Evolutionary conservation across 2,888 invertebrate species (phyloP).

Genomic region (Atrina japonica): DNA sequence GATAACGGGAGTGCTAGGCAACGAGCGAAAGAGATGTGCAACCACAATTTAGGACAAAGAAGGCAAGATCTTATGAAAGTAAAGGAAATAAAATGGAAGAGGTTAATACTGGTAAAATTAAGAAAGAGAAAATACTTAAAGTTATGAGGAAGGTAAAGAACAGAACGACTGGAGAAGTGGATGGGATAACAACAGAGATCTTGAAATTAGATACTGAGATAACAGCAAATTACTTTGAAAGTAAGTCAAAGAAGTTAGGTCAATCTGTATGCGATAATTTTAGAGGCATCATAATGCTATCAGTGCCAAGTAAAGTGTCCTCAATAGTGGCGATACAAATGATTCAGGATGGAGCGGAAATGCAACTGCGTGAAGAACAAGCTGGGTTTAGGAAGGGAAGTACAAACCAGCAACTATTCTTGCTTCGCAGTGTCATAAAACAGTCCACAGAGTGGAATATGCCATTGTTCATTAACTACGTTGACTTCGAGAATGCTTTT

Average conservation of each 20-base stretch:
- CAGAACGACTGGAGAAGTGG: background rate
- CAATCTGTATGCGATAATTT: conserved; percentile 20
- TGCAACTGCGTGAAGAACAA: conserved; percentile 15
- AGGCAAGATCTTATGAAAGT: background rate
- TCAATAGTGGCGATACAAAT: conserved; percentile 9
- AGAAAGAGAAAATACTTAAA: conserved; percentile 7
- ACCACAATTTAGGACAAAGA: background rate
- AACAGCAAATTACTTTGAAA: conserved; percentile 2
- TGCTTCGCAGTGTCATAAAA: conserved; percentile 4
- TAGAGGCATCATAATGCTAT: conserved; percentile 17
- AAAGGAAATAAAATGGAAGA: background rate
- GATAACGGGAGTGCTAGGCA: background rate
- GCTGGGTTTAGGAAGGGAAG: conserved; percentile 13
- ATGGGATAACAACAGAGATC: conserved; percentile 7
- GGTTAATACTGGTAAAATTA: background rate
- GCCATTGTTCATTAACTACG: conserved; percentile 7
- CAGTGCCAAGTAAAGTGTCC: conserved; percentile 18
- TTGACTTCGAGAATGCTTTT: conserved; percentile 35
- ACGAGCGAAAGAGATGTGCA: background rate
- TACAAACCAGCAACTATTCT: conserved; percentile 19
- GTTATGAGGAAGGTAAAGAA: background rate
- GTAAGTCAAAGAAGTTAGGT: conserved; percentile 8
- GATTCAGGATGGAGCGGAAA: conserved; percentile 9
- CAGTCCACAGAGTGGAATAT: conserved; percentile 18
- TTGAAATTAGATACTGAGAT: conserved; percentile 1